Percentiles rank a stretch among this genome's conserved stretches.
phyloP scores from a whole-genome alignment of 2,888 invertebrate genomes.

The Callyntrura sp. region DNA sequence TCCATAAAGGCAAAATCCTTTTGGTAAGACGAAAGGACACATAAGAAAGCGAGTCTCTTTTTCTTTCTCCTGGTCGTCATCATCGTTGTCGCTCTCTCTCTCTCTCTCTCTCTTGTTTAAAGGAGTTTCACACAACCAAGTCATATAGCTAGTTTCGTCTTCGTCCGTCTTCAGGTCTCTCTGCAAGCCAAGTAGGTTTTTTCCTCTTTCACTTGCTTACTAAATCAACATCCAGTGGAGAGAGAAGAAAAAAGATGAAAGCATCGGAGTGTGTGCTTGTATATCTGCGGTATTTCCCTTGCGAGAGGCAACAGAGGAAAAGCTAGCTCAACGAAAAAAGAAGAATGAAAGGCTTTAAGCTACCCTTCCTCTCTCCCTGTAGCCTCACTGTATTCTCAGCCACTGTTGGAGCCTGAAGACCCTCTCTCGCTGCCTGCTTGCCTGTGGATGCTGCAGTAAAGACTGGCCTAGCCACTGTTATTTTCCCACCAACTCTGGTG shows the following conservation, averaged over 20 bases:
- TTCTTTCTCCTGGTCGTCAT: neutral
- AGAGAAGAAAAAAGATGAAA: neutral
- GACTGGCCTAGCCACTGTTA: too few species aligned
- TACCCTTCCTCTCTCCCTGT: conserved; percentile 52
- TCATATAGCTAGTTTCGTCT: neutral
- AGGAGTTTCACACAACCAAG: neutral
- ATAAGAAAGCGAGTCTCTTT: neutral
- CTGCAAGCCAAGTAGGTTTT: neutral
- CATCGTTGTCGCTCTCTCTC: neutral
- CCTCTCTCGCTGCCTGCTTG: neutral
- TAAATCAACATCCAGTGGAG: neutral
- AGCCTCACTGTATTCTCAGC: conserved; percentile 62
- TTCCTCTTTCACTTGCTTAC: neutral
- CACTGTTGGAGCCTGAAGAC: conserved; percentile 59
- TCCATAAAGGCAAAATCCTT: too few species aligned
- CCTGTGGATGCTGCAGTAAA: too few species aligned
- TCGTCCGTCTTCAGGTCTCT: neutral
- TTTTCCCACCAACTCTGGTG: too few species aligned
- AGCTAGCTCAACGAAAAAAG: conserved; percentile 26
- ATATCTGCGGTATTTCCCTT: conserved; percentile 8
- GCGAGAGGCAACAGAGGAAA: conserved; percentile 11
- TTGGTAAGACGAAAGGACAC: too few species aligned
- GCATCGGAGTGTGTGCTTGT: neutral
- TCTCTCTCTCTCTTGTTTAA: neutral
- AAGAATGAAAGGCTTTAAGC: conserved; percentile 65